A percentile compares a stretch with the other conserved stretches of the same genome.
phyloP scores from a whole-genome alignment of 2,113 vertebrate genomes.

The Psittacula cyanocephala region DNA sequence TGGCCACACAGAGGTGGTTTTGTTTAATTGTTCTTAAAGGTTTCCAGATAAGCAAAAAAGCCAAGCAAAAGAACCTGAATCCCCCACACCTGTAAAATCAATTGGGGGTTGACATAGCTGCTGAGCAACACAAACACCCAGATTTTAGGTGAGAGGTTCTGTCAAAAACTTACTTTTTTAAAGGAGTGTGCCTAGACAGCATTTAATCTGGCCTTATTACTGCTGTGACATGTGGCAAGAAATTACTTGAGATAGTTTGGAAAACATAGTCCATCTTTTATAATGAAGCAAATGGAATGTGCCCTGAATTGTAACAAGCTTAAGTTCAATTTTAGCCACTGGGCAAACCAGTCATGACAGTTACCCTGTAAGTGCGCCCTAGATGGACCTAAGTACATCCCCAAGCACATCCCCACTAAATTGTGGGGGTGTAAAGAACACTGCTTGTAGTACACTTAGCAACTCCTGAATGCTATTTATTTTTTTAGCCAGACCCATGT shows the following conservation, averaged over 20 bases:
- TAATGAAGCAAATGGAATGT: background rate
- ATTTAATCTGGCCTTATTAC: background rate
- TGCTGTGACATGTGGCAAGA: background rate
- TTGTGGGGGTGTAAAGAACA: background rate
- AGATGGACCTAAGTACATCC: background rate
- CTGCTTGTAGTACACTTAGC: background rate
- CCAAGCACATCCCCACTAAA: background rate
- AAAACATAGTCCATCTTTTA: background rate
- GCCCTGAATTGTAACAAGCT: background rate
- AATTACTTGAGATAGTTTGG: background rate
- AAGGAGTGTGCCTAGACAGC: background rate
- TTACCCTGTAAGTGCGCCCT: background rate
- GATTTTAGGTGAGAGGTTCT: background rate
- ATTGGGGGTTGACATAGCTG: fast-evolving
- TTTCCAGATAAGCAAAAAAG: background rate
- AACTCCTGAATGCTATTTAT: background rate
- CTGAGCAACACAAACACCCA: background rate
- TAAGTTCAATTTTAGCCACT: background rate
- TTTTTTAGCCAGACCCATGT: background rate
- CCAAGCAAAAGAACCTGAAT: background rate
- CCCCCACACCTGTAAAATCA: background rate
- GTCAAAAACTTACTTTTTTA: background rate
- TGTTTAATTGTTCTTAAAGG: background rate
- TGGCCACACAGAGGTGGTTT: background rate
- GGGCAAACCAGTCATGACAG: background rate